Evolutionary conservation across 1,140 invertebrate genomes (phyloP).

Genomic region (fruit fly (Drosophila melanogaster)): DNA sequence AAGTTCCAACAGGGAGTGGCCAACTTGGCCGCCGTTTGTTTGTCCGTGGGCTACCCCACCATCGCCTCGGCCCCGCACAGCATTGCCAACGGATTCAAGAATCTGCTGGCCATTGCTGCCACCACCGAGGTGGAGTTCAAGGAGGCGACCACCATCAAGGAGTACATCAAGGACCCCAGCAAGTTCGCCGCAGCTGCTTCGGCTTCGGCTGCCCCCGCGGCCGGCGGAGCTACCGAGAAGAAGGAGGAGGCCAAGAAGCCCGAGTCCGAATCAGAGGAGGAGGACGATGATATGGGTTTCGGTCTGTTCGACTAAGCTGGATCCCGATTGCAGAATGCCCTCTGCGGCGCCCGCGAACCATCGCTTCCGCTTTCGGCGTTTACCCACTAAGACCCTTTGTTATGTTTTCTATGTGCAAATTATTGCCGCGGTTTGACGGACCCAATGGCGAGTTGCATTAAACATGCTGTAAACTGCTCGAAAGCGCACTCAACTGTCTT

Average conservation of each 20-base stretch:
- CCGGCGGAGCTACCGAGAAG: conserved; percentile 87
- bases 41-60: conserved; percentile 97
- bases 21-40: conserved; percentile 97
- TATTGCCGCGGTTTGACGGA: conserved; percentile 83
- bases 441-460: conserved; percentile 81
- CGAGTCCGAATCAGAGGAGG: conserved; percentile 92
- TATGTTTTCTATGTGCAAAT: conserved; percentile 55
- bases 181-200: conserved; percentile 93
- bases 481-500: conserved; percentile 41
- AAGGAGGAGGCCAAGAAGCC: conserved; percentile 92
- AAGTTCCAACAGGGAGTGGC: conserved; percentile 97
- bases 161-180: conserved; percentile 96
- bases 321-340: background rate
- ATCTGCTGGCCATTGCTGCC: conserved; percentile 97
- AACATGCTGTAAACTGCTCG: conserved; percentile 60
- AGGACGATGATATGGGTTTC: conserved; percentile 99
- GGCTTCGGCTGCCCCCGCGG: conserved; percentile 87
- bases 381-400: conserved; percentile 42
- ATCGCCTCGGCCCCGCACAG: conserved; percentile 98
- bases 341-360: conserved; percentile 6
- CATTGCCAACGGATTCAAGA: conserved; percentile 99
- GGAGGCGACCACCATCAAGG: conserved; percentile 96
- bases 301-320: conserved; percentile 95
- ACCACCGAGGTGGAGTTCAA: conserved; percentile 98
- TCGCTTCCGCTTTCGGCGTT: conserved; percentile 40